Percentiles rank a stretch among this genome's conserved stretches.
These are phyloP conservation scores for Paratilapia polleni DNA, from an alignment of 2,113 vertebrate species.

Conservation along the genomic window DNA sequence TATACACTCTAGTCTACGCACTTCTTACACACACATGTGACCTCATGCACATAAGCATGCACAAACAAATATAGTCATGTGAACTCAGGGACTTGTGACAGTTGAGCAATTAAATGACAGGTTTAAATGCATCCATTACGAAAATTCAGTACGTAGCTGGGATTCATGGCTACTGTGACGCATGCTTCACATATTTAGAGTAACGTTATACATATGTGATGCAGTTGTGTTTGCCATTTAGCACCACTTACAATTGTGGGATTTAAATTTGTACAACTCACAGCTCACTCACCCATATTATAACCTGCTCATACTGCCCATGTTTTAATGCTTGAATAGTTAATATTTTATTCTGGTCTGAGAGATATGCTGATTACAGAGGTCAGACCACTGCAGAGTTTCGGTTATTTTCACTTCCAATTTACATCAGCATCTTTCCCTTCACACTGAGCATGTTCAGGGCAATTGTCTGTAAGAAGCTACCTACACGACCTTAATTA, in stretches of 20 bases:
- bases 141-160: slow-evolving; percentile 17
- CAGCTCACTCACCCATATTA: neutral
- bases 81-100: slow-evolving; percentile 34
- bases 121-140: slow-evolving; percentile 18
- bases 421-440: slow-evolving; percentile 25
- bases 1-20: neutral
- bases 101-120: slow-evolving; percentile 39
- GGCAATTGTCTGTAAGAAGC: slow-evolving; percentile 42
- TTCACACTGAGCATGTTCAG: slow-evolving; percentile 16
- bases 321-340: slow-evolving; percentile 18
- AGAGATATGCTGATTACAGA: slow-evolving; percentile 32
- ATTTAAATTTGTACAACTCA: slow-evolving; percentile 6
- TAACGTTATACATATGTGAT: neutral
- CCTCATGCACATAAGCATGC: neutral
- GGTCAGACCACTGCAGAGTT: slow-evolving; percentile 13
- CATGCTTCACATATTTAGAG: slow-evolving; percentile 6
- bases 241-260: neutral
- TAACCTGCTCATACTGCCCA: neutral
- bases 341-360: slow-evolving; percentile 16
- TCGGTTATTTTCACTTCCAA: slow-evolving; percentile 52
- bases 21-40: neutral
- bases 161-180: slow-evolving; percentile 7
- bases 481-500: slow-evolving; percentile 63
- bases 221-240: neutral
- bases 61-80: slow-evolving; percentile 25